Evolutionary conservation across 2,797 vertebrate species (phyloP).

Genomic region (Hirundo rustica): DNA sequence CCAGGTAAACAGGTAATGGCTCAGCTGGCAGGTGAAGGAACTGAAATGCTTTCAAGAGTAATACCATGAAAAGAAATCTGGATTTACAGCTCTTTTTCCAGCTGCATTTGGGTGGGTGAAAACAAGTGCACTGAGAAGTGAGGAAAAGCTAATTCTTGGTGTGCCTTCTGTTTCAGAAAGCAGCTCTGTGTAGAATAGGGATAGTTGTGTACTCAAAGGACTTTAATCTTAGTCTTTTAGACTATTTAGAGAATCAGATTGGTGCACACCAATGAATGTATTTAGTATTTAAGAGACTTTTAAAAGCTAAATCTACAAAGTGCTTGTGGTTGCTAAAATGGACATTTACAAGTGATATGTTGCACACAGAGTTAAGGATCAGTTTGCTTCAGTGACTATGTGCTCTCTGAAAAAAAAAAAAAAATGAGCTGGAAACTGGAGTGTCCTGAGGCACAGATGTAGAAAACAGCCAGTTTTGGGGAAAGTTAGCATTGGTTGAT

Average conservation of each 20-base stretch:
- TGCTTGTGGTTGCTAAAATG: background rate
- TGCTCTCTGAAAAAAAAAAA: background rate
- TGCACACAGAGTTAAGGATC: background rate
- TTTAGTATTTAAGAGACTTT: background rate
- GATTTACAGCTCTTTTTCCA: background rate
- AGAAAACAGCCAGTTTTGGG: background rate
- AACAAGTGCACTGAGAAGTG: background rate
- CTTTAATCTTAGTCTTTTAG: background rate
- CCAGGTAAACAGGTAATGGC: background rate
- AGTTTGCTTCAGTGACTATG: background rate
- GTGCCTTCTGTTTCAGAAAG: background rate
- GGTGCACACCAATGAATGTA: background rate
- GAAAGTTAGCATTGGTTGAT: background rate
- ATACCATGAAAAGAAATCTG: background rate
- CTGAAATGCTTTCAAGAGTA: background rate
- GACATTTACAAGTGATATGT: background rate
- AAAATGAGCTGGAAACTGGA: background rate
- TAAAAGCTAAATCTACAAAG: background rate
- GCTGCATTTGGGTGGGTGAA: background rate
- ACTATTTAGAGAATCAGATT: background rate
- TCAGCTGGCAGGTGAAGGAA: background rate
- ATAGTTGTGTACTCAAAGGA: background rate
- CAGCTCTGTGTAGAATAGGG: background rate
- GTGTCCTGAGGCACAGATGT: background rate
- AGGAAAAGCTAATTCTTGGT: background rate